phyloP scores from a whole-genome alignment of 2,113 vertebrate genomes.

The Silurus glanis region DNA sequence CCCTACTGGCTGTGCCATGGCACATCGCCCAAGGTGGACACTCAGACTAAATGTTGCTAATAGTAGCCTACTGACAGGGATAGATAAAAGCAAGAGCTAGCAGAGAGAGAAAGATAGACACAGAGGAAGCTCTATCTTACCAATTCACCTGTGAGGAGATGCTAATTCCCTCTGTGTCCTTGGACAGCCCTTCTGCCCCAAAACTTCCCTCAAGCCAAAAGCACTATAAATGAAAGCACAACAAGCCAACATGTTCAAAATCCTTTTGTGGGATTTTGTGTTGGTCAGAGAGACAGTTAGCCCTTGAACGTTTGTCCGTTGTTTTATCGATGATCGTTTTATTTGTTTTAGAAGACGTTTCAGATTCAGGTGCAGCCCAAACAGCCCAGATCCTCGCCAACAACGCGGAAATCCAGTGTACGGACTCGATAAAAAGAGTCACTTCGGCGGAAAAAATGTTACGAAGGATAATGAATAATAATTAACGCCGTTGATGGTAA shows the following conservation, averaged over 20 bases:
- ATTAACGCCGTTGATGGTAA: constrained; percentile 26
- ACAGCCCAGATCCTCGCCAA: not conserved
- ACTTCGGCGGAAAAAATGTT: not conserved
- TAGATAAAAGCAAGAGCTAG: constrained; percentile 26
- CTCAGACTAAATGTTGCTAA: constrained; percentile 35
- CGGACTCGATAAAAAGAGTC: not conserved
- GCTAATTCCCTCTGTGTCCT: constrained; percentile 37
- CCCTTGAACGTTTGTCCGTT: not conserved
- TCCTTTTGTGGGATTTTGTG: not conserved
- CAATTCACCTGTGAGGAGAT: constrained; percentile 37
- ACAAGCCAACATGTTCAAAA: constrained; percentile 5
- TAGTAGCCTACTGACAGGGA: constrained; percentile 29
- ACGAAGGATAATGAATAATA: constrained; percentile 6
- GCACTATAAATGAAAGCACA: not conserved
- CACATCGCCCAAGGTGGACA: constrained; percentile 36
- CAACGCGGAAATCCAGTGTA: not conserved
- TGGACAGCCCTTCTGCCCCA: constrained; percentile 20
- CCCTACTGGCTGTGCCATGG: constrained; percentile 13
- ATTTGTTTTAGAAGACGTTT: not conserved
- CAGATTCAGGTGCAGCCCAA: not conserved
- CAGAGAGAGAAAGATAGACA: constrained; percentile 2
- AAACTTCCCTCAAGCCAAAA: constrained; percentile 12
- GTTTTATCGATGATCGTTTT: too few species aligned
- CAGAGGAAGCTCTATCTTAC: constrained; percentile 7
- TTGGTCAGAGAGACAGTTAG: not conserved